These are phyloP conservation scores for Chionodraco myersi DNA, from an alignment of 2,113 vertebrate species.

Conservation along the genomic window DNA sequence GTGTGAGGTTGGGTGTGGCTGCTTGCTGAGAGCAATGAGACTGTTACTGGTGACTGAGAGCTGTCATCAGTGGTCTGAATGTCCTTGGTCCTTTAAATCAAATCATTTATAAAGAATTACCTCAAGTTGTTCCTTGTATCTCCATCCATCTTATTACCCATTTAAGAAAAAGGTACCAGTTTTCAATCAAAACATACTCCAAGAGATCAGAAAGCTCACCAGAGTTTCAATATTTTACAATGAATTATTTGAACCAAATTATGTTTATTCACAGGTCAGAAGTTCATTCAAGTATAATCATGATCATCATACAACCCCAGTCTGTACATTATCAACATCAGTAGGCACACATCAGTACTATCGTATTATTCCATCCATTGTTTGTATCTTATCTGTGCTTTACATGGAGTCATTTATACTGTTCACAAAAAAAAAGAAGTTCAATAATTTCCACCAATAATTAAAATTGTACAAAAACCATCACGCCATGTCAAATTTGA, in stretches of 20 bases:
- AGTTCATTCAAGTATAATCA: conserved; percentile 1
- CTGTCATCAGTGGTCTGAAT: too few species aligned
- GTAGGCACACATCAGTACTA: neutral
- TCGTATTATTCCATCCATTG: neutral
- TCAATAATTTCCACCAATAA: neutral
- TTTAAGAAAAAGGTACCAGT: too few species aligned
- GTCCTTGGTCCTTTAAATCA: too few species aligned
- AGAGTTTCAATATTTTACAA: neutral
- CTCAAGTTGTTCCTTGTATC: too few species aligned
- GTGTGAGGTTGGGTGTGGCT: too few species aligned
- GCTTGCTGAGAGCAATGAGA: neutral
- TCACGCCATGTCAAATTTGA: neutral
- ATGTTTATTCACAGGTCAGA: conserved; percentile 14
- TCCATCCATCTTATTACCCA: too few species aligned
- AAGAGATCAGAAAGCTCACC: too few species aligned
- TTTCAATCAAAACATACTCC: too few species aligned
- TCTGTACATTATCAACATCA: conserved; percentile 7
- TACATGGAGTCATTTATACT: neutral
- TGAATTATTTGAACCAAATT: neutral
- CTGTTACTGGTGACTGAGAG: too few species aligned
- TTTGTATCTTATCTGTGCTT: neutral
- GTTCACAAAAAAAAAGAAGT: conserved; percentile 18
- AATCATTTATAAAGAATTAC: too few species aligned
- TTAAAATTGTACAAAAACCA: conserved; percentile 34
- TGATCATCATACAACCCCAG: conserved; percentile 1